Evolutionary conservation across 2,113 vertebrate species (phyloP).

Genomic region (Hippocampus abdominalis): DNA sequence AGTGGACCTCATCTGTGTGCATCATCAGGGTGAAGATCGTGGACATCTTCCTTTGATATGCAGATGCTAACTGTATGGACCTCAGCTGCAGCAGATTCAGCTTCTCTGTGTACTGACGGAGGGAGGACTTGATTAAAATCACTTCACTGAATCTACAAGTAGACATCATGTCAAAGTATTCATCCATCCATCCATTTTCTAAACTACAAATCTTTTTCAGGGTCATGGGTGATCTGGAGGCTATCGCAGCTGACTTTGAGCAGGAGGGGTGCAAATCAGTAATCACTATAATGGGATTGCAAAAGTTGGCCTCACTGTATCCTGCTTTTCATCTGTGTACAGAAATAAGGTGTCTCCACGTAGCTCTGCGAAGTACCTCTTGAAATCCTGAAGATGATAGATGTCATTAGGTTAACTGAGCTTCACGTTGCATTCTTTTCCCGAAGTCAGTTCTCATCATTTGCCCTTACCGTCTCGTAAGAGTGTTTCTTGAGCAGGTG

Average conservation of each 20-base stretch:
- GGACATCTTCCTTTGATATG: slow-evolving; percentile 1
- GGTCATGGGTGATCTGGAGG: no score
- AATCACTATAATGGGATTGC: background rate
- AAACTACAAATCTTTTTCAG: no score
- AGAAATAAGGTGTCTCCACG: slow-evolving; percentile 62
- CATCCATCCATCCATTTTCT: background rate
- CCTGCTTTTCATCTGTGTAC: slow-evolving; percentile 51
- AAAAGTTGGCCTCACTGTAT: slow-evolving; percentile 42
- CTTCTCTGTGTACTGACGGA: slow-evolving; percentile 59
- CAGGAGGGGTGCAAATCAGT: no score
- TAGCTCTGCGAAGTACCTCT: slow-evolving; percentile 56
- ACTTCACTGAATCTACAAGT: background rate
- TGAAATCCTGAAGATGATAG: slow-evolving; percentile 50
- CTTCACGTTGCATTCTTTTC: background rate
- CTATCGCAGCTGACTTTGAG: no score
- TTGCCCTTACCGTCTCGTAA: slow-evolving; percentile 45
- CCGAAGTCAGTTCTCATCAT: background rate
- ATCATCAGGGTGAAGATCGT: slow-evolving; percentile 47
- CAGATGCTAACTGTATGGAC: slow-evolving; percentile 32
- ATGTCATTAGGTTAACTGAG: background rate
- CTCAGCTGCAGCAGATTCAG: slow-evolving; percentile 53
- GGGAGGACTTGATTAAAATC: background rate
- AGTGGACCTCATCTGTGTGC: slow-evolving; percentile 40
- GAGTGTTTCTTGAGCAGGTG: slow-evolving; percentile 50
- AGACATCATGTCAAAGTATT: background rate